phyloP scores from a whole-genome alignment of 1,140 invertebrate genomes.

The Habropoda laboriosa region DNA sequence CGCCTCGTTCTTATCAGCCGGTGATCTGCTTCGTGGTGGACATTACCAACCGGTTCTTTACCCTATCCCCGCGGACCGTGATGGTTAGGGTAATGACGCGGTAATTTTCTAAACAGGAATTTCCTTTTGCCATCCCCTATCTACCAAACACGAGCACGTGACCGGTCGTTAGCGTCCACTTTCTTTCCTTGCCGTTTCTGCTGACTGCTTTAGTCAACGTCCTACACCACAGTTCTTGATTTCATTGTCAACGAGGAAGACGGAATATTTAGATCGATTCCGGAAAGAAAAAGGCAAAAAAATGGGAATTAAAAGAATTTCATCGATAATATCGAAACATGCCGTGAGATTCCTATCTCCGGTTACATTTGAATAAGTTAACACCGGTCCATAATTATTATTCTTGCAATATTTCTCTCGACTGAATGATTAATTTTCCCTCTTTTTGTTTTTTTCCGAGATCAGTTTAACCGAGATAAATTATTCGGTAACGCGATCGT shows the following conservation, averaged over 20 bases:
- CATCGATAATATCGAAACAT: neutral
- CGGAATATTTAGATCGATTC: neutral
- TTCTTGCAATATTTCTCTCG: neutral
- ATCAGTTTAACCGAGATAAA: neutral
- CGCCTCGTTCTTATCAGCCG: constrained; percentile 64
- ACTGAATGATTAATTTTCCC: neutral
- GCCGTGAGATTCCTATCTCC: neutral
- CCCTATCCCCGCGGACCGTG: constrained; percentile 17
- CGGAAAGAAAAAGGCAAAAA: neutral
- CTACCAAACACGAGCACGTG: constrained; percentile 68
- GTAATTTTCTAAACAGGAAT: constrained; percentile 79
- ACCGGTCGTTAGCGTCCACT: constrained; percentile 67
- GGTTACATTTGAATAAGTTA: neutral
- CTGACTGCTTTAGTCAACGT: neutral
- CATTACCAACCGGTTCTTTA: constrained; percentile 58
- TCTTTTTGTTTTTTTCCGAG: neutral
- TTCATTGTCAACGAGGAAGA: constrained; percentile 13
- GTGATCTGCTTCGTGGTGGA: constrained; percentile 61
- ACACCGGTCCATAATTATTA: neutral
- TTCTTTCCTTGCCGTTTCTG: constrained; percentile 53
- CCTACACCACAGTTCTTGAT: constrained; percentile 17
- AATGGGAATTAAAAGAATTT: neutral
- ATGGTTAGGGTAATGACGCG: constrained; percentile 69
- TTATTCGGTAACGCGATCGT: neutral
- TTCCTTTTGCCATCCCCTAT: constrained; percentile 73